Percentiles rank a stretch among this genome's conserved stretches.
These are phyloP conservation scores for Heptranchias perlo DNA, from an alignment of 2,113 vertebrate genomes.

Conservation along the genomic window DNA sequence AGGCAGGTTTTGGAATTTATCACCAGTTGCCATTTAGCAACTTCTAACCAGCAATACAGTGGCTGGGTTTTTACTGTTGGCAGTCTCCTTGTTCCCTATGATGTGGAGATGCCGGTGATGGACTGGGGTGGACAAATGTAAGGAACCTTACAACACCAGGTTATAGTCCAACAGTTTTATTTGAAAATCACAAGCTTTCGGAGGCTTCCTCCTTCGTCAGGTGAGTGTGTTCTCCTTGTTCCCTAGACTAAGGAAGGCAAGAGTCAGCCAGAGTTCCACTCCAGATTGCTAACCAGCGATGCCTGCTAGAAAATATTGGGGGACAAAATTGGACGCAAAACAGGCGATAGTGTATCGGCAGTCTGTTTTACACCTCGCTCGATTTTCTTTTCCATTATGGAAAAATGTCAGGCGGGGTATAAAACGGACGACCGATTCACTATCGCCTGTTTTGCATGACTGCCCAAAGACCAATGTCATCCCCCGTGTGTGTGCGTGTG, in stretches of 20 bases:
- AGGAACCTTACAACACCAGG: too few species aligned
- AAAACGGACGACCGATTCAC: neutral
- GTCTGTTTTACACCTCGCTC: neutral
- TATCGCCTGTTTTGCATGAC: neutral
- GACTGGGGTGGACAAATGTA: too few species aligned
- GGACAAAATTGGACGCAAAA: neutral
- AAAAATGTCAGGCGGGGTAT: neutral
- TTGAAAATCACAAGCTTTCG: too few species aligned
- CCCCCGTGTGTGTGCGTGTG: neutral
- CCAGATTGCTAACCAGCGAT: neutral
- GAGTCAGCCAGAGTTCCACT: neutral
- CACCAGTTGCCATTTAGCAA: neutral
- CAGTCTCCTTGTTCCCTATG: neutral
- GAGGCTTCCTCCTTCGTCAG: too few species aligned
- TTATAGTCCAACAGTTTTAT: too few species aligned
- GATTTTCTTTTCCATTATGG: neutral
- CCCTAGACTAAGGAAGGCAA: neutral
- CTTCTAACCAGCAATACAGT: neutral
- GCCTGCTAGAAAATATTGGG: neutral
- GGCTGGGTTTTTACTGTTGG: too few species aligned
- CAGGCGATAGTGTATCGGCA: neutral
- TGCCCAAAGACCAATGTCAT: neutral
- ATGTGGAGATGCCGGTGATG: too few species aligned
- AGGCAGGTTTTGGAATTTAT: neutral
- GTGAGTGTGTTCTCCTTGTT: too few species aligned